These are phyloP conservation scores for Carassius auratus DNA, from an alignment of 2,113 vertebrate species.

Conservation along the genomic window DNA sequence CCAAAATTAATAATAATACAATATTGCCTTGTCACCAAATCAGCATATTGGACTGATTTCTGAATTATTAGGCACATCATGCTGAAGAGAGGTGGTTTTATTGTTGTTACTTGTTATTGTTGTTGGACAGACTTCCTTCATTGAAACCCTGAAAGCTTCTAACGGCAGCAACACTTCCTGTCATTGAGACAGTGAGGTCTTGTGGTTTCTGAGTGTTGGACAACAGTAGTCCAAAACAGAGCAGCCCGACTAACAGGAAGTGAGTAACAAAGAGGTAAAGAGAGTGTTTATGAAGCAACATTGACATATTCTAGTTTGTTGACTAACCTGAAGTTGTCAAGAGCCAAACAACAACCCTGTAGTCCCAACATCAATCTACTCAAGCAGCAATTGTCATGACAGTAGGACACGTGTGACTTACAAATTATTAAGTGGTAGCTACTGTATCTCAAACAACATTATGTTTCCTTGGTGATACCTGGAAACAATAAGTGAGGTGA, in stretches of 20 bases:
- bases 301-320: neutral
- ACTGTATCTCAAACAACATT: slow-evolving; percentile 3
- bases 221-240: slow-evolving; percentile 30
- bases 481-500: neutral
- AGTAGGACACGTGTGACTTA: neutral
- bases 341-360: neutral
- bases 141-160: slow-evolving; percentile 27
- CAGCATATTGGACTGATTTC: neutral
- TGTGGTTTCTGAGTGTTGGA: slow-evolving; percentile 33
- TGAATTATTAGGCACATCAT: neutral
- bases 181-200: slow-evolving; percentile 43
- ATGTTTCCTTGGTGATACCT: slow-evolving; percentile 3
- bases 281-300: slow-evolving; percentile 1
- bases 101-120: slow-evolving; percentile 23
- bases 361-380: slow-evolving; percentile 4
- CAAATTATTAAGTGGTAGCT: neutral
- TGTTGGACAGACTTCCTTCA: slow-evolving; percentile 13
- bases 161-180: slow-evolving; percentile 47
- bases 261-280: slow-evolving; percentile 29
- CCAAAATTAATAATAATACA: neutral
- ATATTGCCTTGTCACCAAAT: neutral
- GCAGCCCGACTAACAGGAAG: slow-evolving; percentile 42
- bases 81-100: neutral
- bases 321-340: neutral
- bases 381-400: neutral